Evolutionary conservation across 2,888 invertebrate species (phyloP), one percentile per base, ranked within the genome.

Genomic region (Hoplodrina ambigua): DNA sequence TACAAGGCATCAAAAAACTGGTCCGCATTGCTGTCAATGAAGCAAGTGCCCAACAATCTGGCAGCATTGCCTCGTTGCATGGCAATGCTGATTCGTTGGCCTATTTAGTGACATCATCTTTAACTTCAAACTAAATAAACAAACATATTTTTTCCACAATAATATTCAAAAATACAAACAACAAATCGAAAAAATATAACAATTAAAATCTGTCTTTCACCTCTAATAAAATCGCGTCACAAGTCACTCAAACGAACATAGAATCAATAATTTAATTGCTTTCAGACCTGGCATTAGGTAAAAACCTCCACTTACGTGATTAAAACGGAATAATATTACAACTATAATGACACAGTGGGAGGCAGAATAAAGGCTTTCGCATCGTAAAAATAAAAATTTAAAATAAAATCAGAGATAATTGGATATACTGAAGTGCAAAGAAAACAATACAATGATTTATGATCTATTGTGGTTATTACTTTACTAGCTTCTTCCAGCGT

Each of bases 251-350:
- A 73, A 72, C 15, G 60, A 65, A 62, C 53, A 69, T 58, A 56
- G 15, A 70, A 52, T 56, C 5, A 37, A 59, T 56, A 62, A 69
- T 44, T 52, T 53, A 71, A 74, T 60, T 20, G n/a, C 58, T 46
- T 33, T 20, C 55, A 77, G 50, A 68, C 33, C 30, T 49, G 56
- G 53, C 56, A 62, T 78, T 75, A 75, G 44, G 59, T 64, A 72
- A 63, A 77, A 74, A 81, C 69, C 78, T 77, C 83, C 83, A 86
- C 84, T 87, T 71, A 78, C 72, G 62, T 81, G 83, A 88, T 88
- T 88, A 89, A 87, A 87, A 84, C 70, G 85, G 82, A 86, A 88
- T 89, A 82, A 80, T 72, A 72, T 71, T 68, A 71, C 30, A 56
- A 53, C 56, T 76, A 75, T 69, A 75, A 73, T 64, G 52, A 41